These are phyloP conservation scores for Lobophora halterata DNA, from an alignment of 2,888 invertebrate species.

Conservation along the genomic window DNA sequence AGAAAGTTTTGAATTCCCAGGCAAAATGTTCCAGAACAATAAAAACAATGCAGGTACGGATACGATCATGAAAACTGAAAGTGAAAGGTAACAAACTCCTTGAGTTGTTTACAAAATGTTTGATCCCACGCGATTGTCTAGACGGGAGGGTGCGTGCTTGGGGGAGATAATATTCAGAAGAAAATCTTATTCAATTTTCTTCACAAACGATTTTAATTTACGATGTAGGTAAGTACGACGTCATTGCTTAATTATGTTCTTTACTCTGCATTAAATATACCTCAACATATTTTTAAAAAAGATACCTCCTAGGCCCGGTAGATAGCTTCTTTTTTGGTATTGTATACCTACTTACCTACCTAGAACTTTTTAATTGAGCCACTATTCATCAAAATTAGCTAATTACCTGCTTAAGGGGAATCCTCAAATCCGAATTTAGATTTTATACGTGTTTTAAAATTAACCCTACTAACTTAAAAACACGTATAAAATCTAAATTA, in stretches of 20 bases:
- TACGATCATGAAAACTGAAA: conserved; percentile 31
- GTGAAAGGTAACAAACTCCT: conserved; percentile 40
- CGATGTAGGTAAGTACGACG: conserved; percentile 10
- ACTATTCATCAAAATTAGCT: too few species aligned
- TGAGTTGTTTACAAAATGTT: conserved; percentile 49
- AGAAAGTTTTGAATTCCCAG: conserved; percentile 26
- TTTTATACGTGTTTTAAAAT: too few species aligned
- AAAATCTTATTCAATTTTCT: conserved; percentile 59
- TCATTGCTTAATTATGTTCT: background rate
- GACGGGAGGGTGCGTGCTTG: conserved; percentile 65
- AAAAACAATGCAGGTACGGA: conserved; percentile 21
- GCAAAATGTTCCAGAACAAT: conserved; percentile 22
- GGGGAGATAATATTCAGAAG: conserved; percentile 59
- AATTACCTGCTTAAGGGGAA: too few species aligned
- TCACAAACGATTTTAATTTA: conserved; percentile 33
- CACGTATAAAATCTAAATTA: too few species aligned
- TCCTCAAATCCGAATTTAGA: too few species aligned
- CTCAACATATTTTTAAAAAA: too few species aligned
- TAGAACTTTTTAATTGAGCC: too few species aligned
- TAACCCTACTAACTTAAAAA: too few species aligned
- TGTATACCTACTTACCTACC: too few species aligned
- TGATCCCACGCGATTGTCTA: conserved; percentile 62
- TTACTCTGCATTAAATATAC: background rate
- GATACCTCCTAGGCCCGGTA: too few species aligned
- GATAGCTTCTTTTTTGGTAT: too few species aligned